Evolutionary conservation across 1,140 invertebrate genomes (phyloP).

Genomic region (Drosophila seguyi): DNA sequence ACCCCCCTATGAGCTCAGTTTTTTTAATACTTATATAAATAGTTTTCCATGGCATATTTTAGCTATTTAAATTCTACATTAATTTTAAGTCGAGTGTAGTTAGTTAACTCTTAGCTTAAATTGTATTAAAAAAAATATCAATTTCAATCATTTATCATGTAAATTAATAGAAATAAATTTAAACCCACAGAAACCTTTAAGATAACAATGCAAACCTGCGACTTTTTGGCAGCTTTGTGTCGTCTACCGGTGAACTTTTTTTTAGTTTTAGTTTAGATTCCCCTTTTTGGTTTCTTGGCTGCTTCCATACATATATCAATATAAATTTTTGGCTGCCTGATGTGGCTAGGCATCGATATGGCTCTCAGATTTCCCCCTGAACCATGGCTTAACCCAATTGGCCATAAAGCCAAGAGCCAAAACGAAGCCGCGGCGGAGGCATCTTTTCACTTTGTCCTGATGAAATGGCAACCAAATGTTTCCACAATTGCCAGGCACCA

Average conservation of each 20-base stretch:
- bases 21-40: too few relatives aligned
- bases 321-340: constrained; percentile 48
- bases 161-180: too few relatives aligned
- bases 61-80: too few relatives aligned
- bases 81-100: too few relatives aligned
- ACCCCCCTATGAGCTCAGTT: too few relatives aligned
- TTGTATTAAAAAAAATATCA: neutral
- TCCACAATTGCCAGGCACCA: constrained; percentile 35
- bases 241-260: neutral
- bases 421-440: constrained; percentile 14
- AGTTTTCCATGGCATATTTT: too few relatives aligned
- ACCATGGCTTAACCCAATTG: constrained; percentile 48
- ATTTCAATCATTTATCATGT: neutral
- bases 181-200: neutral
- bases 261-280: constrained; percentile 1
- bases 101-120: too few relatives aligned
- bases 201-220: neutral
- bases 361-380: constrained; percentile 8
- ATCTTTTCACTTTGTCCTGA: constrained; percentile 48
- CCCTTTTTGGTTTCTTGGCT: constrained; percentile 12
- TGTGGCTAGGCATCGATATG: constrained; percentile 42
- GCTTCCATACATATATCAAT: constrained; percentile 42
- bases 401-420: constrained; percentile 57
- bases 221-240: constrained; percentile 24
- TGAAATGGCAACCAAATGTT: constrained; percentile 59